Percentiles rank a stretch among this genome's conserved stretches.
Conservation (phyloP, 1,140 invertebrate genomes). For the Venustaconcha ellipsiformis region DNA sequence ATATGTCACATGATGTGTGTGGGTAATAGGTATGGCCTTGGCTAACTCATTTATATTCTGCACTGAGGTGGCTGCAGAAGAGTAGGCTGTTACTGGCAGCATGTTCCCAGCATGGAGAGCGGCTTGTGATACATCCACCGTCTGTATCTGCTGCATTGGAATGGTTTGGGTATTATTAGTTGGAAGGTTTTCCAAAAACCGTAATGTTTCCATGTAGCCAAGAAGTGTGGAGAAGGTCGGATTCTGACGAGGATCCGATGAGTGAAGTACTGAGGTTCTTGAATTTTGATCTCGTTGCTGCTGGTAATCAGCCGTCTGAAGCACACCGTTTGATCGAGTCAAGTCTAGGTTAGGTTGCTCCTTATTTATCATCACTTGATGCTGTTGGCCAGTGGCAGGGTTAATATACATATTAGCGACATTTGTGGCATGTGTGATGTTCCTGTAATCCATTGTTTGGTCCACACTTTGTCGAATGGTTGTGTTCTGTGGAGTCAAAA, state of each 20-base stretch:
- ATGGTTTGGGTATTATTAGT: constrained; percentile 35
- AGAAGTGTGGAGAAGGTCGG: constrained; percentile 46
- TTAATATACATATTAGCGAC: constrained; percentile 28
- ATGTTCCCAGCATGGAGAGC: background rate
- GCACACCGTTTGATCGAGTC: constrained; percentile 6
- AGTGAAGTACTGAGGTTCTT: constrained; percentile 4
- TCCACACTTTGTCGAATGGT: constrained; percentile 11
- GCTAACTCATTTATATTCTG: no score
- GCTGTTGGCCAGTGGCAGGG: constrained; percentile 21
- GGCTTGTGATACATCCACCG: constrained; percentile 20
- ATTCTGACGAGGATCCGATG: constrained; percentile 14
- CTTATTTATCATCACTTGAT: constrained; percentile 20
- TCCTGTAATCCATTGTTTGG: constrained; percentile 27
- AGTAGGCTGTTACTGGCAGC: constrained; percentile 8
- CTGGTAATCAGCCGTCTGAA: constrained; percentile 21
- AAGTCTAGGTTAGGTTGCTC: constrained; percentile 13
- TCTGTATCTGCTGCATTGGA: constrained; percentile 24
- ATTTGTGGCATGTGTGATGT: constrained; percentile 19
- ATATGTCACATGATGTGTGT: no score
- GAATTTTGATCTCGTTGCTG: constrained; percentile 26
- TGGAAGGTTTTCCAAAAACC: constrained; percentile 46
- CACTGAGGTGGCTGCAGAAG: background rate
- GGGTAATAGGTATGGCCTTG: no score
- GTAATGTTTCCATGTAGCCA: constrained; percentile 45
- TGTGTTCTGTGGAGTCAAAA: constrained; percentile 7